Evolutionary conservation across 1,140 invertebrate species (phyloP), one percentile per base, ranked within the genome.

Genomic region (Oncopeltus fasciatus): DNA sequence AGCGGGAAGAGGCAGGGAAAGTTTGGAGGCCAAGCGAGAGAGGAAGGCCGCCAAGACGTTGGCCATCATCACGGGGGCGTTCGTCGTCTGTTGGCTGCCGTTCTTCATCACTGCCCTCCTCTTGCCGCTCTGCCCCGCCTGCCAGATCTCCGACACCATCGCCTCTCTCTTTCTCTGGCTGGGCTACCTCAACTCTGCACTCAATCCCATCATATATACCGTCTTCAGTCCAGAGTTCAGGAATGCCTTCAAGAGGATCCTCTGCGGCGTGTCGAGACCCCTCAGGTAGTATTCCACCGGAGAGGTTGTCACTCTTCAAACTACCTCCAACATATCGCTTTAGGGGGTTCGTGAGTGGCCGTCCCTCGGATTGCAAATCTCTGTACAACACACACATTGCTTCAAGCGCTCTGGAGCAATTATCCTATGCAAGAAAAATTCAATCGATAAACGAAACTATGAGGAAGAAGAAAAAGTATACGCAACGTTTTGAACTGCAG

Each of bases 61-160:
- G 0, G 92, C 92, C 20, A 91, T 95, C 53, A 93, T 95, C 56
- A 92, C 1, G 97, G n/a, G n/a, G n/a, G n/a, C n/a, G n/a, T n/a
- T n/a, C n/a, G n/a, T n/a, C n/a, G n/a, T n/a, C n/a, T n/a, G 93
- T 71, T 98, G 95, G 92, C 75, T 97, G 62, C 95, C 95, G 2
- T 98, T 97, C 74, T 95, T 97, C 71, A 82, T 95, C 12, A 88
- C 94, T 80, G 98, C 98, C 74, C 85, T 97, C 43, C 90, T 93
- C 59, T 77, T 89, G 60, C 89, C 90, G 1, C 92, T 92, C 70
- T 95, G 90, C 72, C 74, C 80, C 2, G 77, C 76, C 49, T 70
- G 70, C 49, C 69, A 69, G 38, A 84, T 88, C 14, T 88, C 86
- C n/a, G n/a, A n/a, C n/a, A n/a, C n/a, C n/a, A n/a, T n/a, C n/a